These are phyloP conservation scores for Apamea monoglypha DNA, from an alignment of 2,888 invertebrate species.

Conservation along the genomic window DNA sequence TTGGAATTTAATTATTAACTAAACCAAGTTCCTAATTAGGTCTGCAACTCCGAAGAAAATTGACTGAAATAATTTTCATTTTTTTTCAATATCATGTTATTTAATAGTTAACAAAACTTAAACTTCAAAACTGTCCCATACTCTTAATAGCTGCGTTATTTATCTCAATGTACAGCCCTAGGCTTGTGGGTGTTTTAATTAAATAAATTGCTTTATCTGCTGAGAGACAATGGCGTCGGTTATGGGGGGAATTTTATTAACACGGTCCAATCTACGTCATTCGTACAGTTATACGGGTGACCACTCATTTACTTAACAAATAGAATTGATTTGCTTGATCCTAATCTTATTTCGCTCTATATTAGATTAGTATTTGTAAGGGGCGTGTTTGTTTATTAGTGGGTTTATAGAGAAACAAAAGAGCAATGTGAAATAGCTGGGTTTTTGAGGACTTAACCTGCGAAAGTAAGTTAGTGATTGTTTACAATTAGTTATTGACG, in stretches of 20 bases:
- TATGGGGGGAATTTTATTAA: constrained; percentile 85
- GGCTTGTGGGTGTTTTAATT: constrained; percentile 86
- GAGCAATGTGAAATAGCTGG: neutral
- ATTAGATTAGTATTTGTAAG: constrained; percentile 66
- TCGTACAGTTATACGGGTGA: constrained; percentile 79
- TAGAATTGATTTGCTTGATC: constrained; percentile 89
- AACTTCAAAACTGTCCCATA: constrained; percentile 7
- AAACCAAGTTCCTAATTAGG: neutral
- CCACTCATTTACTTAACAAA: constrained; percentile 85
- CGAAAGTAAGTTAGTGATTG: neutral
- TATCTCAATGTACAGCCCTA: constrained; percentile 77
- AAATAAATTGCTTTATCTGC: constrained; percentile 89
- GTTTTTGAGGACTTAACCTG: neutral
- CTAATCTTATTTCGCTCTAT: constrained; percentile 78
- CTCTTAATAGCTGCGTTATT: constrained; percentile 82
- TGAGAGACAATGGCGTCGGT: constrained; percentile 84
- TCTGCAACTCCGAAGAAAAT: neutral
- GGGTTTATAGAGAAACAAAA: neutral
- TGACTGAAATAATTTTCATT: neutral
- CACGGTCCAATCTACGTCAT: constrained; percentile 80
- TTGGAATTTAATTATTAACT: neutral
- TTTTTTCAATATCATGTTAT: neutral
- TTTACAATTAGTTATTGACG: neutral
- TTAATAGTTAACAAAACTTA: neutral
- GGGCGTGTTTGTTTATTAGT: constrained; percentile 49